A percentile compares a stretch with the other conserved stretches of the same genome.
phyloP scores from a whole-genome alignment of 2,888 invertebrate species.

The Schrankia costaestrigalis region DNA sequence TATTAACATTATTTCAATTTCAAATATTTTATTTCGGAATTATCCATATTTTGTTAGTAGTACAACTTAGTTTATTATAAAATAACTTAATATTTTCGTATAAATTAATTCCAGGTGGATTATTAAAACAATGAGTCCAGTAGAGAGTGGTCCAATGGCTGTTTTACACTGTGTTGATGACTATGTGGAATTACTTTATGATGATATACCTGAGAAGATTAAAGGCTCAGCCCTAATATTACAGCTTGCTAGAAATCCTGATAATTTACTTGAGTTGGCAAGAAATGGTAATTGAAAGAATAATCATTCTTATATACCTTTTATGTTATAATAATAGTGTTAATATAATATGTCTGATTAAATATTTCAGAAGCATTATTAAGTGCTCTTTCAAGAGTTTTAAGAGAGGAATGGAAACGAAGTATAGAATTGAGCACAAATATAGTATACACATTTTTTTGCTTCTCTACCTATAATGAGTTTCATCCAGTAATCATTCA shows the following conservation, averaged over 20 bases:
- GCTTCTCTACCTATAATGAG: slow-evolving; percentile 96
- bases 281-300: slow-evolving; percentile 92
- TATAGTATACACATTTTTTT: slow-evolving; percentile 97
- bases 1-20: no score
- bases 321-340: neutral
- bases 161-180: slow-evolving; percentile 93
- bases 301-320: neutral
- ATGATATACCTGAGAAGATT: slow-evolving; percentile 95
- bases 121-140: slow-evolving; percentile 69
- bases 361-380: slow-evolving; percentile 92
- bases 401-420: slow-evolving; percentile 98
- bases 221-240: slow-evolving; percentile 94
- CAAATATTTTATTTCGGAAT: no score
- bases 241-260: slow-evolving; percentile 94
- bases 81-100: neutral
- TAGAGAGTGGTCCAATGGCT: slow-evolving; percentile 80
- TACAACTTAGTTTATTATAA: no score
- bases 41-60: no score
- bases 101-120: neutral
- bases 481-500: slow-evolving; percentile 97
- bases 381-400: slow-evolving; percentile 95
- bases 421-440: slow-evolving; percentile 98
- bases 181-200: slow-evolving; percentile 97
- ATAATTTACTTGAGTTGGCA: slow-evolving; percentile 95
- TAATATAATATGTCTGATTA: neutral